Evolutionary conservation across 2,113 vertebrate species (phyloP).

Genomic region (Anthoscopus minutus): DNA sequence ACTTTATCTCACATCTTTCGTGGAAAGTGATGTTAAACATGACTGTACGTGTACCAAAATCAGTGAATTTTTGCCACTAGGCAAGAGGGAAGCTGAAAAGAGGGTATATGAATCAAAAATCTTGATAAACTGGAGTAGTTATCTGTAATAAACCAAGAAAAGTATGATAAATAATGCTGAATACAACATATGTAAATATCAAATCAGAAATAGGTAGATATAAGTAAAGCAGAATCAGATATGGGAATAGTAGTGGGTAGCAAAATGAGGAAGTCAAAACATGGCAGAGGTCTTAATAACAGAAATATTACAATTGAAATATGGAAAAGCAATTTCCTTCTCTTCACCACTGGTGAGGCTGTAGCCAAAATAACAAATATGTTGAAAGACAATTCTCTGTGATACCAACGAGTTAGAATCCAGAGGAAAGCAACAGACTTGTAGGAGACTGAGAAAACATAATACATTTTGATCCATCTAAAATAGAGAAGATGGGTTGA

Average conservation of each 20-base stretch:
- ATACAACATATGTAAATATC: not conserved
- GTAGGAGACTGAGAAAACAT: not conserved
- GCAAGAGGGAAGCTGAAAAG: not conserved
- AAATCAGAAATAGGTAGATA: not conserved
- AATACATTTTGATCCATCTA: not conserved
- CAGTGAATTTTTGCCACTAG: not conserved
- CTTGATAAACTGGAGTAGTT: not conserved
- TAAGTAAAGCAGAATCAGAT: not conserved
- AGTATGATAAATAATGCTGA: not conserved
- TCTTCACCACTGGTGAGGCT: not conserved
- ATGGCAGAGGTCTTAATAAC: not conserved
- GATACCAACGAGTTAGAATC: not conserved
- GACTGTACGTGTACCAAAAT: not conserved
- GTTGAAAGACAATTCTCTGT: not conserved
- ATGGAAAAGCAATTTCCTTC: not conserved
- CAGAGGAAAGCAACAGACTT: not conserved
- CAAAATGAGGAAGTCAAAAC: not conserved
- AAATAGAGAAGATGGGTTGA: not conserved
- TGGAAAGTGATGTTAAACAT: not conserved
- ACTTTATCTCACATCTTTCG: not conserved
- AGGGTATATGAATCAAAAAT: not conserved
- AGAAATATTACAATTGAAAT: not conserved
- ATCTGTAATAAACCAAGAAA: not conserved
- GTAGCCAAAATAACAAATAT: accelerated
- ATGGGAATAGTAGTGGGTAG: not conserved